Evolutionary conservation across 23 tunicate species (phyloP).

Genomic region (Styela plicata): DNA sequence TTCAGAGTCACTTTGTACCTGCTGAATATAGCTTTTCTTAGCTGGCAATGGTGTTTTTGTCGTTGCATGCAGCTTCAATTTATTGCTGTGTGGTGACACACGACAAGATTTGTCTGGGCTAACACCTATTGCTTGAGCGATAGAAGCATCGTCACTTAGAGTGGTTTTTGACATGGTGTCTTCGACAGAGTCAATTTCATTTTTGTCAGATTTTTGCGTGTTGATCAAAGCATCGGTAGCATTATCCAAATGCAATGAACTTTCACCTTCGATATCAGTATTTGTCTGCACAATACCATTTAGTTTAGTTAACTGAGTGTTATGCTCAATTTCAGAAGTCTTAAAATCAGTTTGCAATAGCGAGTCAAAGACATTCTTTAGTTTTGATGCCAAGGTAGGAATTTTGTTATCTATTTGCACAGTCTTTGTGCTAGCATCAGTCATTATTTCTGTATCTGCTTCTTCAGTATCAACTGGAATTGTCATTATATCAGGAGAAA

Average conservation of each 20-base stretch:
- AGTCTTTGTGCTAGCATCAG: not conserved
- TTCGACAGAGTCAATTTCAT: not conserved
- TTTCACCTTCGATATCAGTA: not conserved
- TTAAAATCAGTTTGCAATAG: conserved; percentile 10
- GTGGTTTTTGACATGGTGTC: not conserved
- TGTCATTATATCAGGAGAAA: not conserved
- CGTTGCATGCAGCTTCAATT: conserved; percentile 30
- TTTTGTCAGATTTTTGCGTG: too few species aligned
- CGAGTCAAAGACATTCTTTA: conserved; percentile 17
- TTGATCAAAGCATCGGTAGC: not conserved
- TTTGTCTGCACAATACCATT: not conserved
- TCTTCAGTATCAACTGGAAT: not conserved
- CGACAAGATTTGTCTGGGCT: not conserved
- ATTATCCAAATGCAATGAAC: not conserved
- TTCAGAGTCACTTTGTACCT: conserved; percentile 2
- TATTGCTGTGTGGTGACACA: not conserved
- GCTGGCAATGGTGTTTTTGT: conserved; percentile 34
- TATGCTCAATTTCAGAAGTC: not conserved
- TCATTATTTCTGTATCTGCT: not conserved
- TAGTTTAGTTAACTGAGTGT: not conserved
- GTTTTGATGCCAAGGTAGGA: conserved; percentile 4
- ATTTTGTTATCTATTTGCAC: not conserved
- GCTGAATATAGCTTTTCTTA: conserved; percentile 22
- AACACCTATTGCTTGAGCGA: not conserved
- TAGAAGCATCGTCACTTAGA: not conserved